Base-by-base conservation (phyloP, 2,797 vertebrate genomes). In the Smutsia gigantea region DNA sequence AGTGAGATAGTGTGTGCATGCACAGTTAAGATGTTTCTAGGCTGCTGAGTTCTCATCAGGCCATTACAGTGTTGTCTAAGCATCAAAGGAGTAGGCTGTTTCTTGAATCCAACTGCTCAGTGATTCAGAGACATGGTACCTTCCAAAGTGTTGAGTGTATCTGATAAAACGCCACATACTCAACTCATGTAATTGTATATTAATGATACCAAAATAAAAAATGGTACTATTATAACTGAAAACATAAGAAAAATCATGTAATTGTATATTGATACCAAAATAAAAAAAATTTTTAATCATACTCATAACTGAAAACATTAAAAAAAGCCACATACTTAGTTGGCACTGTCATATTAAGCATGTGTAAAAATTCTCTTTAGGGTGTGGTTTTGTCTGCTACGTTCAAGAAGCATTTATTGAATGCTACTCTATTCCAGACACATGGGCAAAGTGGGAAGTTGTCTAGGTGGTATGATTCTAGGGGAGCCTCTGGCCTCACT, bases 331-430 rank as follows among this genome's bases (percentile, higher is more conserved):
- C 53, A 64, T 59, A 55, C 68, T 92, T 84, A 53, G 72, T 78
- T 31, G 14, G 51, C 51, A 21, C 90, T 96, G 57, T 68, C 69
- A 6, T 51, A 51, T 69, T 90, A 92, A 75, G 46, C 34, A 34
- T 69, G 63, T 78, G 71, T 79, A 86, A 96, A 95, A 96, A n/a
- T 78, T 95, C 64, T 92, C 77, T 77, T 88, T 93, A 92, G 46
- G 93, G 72, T 95, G 90, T 97, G 78, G 84, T 93, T 97, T 96
- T 75, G 92, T 84, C 92, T 90, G 49, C 90, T 34, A 82, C 71
- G 7, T 96, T 96, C 85, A 69, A 75, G 81, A 85, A 92, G 91
- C 46, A 64, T 69, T 85, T 95, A 93, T 79, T 92, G 94, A 93
- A 88, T 86, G 34, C 51, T 86, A 31, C 49, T 39, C 17, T 23